These are phyloP conservation scores for Pempheris klunzingeri DNA, from an alignment of 2,797 vertebrate species.

Conservation along the genomic window DNA sequence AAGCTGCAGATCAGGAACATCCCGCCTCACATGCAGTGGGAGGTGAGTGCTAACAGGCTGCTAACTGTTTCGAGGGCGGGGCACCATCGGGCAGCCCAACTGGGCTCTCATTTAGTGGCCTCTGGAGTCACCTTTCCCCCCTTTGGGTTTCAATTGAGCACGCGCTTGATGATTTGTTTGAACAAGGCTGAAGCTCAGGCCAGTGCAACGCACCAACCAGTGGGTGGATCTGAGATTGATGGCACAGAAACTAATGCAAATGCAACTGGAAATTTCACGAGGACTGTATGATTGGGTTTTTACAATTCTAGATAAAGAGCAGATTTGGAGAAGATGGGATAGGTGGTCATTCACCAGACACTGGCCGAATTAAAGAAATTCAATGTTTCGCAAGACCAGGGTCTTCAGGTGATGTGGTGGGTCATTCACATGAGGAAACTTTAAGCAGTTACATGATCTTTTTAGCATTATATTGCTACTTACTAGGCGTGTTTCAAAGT, in stretches of 20 bases:
- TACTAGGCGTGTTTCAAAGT: background rate
- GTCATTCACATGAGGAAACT: background rate
- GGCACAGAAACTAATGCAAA: conserved; percentile 4
- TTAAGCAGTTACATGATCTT: background rate
- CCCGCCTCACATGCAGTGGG: conserved; percentile 97
- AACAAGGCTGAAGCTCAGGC: conserved; percentile 19
- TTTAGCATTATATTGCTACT: background rate
- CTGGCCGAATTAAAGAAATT: background rate
- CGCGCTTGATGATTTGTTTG: conserved; percentile 29
- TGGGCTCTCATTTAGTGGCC: conserved; percentile 56
- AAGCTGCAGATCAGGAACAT: conserved; percentile 98
- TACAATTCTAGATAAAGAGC: background rate
- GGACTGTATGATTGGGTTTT: background rate
- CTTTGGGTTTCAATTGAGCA: conserved; percentile 50
- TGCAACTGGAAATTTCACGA: background rate
- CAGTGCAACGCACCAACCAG: background rate
- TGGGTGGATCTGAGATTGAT: conserved; percentile 16
- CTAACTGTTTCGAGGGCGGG: conserved; percentile 70
- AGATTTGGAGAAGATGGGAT: background rate
- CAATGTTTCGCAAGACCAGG: too few species aligned
- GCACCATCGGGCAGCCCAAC: conserved; percentile 52
- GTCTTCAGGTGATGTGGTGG: background rate
- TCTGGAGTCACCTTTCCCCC: conserved; percentile 54
- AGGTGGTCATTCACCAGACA: background rate
- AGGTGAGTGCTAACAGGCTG: conserved; percentile 88